These are phyloP conservation scores for Bombus huntii DNA, from an alignment of 1,140 invertebrate species.

Conservation along the genomic window DNA sequence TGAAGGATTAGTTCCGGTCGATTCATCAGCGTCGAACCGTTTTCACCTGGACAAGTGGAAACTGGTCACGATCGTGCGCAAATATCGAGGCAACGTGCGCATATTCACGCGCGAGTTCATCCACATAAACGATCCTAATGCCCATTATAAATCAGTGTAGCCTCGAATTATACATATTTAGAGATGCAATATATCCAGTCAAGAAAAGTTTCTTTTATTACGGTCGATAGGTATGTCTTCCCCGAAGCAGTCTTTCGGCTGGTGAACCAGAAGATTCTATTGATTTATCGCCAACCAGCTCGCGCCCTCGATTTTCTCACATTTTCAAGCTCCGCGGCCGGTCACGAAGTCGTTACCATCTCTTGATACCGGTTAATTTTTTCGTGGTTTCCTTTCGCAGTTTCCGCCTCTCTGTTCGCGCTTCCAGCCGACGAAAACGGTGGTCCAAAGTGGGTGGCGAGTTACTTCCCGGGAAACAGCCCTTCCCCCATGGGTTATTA, in stretches of 20 bases:
- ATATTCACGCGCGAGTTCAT: background rate
- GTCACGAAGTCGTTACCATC: slow-evolving; percentile 46
- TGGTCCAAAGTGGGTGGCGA: slow-evolving; percentile 24
- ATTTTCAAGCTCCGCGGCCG: slow-evolving; percentile 45
- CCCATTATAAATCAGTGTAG: slow-evolving; percentile 33
- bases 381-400: background rate
- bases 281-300: slow-evolving; percentile 53
- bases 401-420: background rate
- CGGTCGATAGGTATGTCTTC: background rate
- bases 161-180: slow-evolving; percentile 38
- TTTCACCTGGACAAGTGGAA: slow-evolving; percentile 17
- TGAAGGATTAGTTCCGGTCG: slow-evolving; percentile 20
- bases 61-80: slow-evolving; percentile 26
- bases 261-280: slow-evolving; percentile 18
- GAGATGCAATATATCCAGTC: background rate
- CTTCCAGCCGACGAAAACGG: background rate
- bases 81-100: background rate
- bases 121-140: slow-evolving; percentile 29
- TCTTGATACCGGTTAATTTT: background rate
- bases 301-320: slow-evolving; percentile 56
- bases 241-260: slow-evolving; percentile 2
- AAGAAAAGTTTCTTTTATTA: slow-evolving; percentile 9
- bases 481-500: slow-evolving; percentile 20
- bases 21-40: slow-evolving; percentile 46
- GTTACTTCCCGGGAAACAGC: slow-evolving; percentile 6